These are phyloP conservation scores for Collichthys lucidus DNA, from an alignment of 2,113 vertebrate species.

Conservation along the genomic window DNA sequence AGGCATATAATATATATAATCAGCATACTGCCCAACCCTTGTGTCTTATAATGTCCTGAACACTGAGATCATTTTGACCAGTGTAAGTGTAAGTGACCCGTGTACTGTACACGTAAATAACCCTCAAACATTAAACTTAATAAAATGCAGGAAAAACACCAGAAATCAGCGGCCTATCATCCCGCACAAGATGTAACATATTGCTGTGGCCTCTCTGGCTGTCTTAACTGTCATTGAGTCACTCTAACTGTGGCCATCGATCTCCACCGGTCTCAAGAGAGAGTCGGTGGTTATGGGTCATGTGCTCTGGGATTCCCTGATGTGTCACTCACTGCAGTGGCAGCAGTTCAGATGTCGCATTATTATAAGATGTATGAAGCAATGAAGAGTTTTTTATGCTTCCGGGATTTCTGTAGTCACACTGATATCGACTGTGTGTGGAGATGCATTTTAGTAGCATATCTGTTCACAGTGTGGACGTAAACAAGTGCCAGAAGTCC, in stretches of 20 bases:
- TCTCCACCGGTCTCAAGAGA: slow-evolving; percentile 26
- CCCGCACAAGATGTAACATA: background rate
- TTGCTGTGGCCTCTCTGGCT: slow-evolving; percentile 2
- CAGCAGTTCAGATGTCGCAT: slow-evolving; percentile 32
- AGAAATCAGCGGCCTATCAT: background rate
- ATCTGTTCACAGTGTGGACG: background rate
- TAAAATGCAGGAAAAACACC: background rate
- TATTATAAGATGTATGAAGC: background rate
- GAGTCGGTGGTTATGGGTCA: slow-evolving; percentile 35
- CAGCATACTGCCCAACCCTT: background rate
- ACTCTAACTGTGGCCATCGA: slow-evolving; percentile 33
- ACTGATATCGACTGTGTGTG: background rate
- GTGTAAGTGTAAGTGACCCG: no score
- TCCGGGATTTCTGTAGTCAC: background rate
- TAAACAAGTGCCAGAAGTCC: background rate
- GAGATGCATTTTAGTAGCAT: background rate
- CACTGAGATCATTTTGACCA: no score
- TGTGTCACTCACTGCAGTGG: slow-evolving; percentile 24
- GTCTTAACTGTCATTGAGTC: slow-evolving; percentile 31
- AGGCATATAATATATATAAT: background rate
- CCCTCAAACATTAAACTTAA: no score
- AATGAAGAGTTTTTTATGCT: background rate
- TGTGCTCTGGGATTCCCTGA: slow-evolving; percentile 22
- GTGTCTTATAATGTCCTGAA: no score
- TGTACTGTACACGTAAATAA: no score